phyloP scores from a whole-genome alignment of 2,797 vertebrate genomes.

The Adelosebastes latens region DNA sequence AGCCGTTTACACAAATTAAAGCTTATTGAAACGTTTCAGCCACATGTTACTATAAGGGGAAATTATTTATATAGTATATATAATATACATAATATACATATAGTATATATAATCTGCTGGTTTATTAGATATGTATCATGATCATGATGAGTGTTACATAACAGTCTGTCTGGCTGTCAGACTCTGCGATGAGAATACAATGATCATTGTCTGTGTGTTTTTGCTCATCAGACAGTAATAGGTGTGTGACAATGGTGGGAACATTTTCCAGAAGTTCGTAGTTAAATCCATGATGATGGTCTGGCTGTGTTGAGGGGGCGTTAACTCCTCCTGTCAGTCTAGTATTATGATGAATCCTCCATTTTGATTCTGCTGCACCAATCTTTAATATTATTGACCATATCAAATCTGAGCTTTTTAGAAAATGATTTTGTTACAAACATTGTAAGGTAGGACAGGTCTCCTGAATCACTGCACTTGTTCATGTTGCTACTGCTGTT shows the following conservation, averaged over 20 bases:
- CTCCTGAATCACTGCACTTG: too few relatives aligned
- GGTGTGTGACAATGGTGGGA: neutral
- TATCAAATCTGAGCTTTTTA: neutral
- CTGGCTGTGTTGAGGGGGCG: neutral
- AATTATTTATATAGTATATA: too few relatives aligned
- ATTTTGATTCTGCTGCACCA: neutral
- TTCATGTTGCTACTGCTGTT: too few relatives aligned
- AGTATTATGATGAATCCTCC: neutral
- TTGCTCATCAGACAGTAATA: accelerated
- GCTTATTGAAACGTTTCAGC: neutral
- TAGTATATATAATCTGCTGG: too few relatives aligned
- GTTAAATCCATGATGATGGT: neutral
- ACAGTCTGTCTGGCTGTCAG: neutral
- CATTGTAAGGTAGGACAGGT: too few relatives aligned
- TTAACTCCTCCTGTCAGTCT: neutral
- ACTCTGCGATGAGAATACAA: neutral
- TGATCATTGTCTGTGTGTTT: accelerated
- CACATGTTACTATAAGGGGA: accelerated
- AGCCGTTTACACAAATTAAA: neutral
- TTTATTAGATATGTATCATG: neutral
- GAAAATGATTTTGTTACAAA: accelerated
- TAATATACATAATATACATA: too few relatives aligned
- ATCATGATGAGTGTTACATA: neutral
- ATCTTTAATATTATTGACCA: accelerated
- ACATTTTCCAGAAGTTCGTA: conserved; percentile 8